These are phyloP conservation scores for Trachelus troglodyta DNA, from an alignment of 2,888 invertebrate species.

Conservation along the genomic window DNA sequence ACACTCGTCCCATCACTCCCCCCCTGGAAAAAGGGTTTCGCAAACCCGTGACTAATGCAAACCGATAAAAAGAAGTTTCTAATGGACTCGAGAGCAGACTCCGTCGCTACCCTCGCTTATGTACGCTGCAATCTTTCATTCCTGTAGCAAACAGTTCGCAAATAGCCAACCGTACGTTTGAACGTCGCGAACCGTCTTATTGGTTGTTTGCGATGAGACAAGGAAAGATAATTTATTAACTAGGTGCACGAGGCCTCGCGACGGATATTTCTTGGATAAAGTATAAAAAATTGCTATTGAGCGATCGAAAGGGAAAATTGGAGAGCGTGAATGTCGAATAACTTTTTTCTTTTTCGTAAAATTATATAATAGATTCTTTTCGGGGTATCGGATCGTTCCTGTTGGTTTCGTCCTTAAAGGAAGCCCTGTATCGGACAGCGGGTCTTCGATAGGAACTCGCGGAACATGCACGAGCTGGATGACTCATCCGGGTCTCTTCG, in stretches of 20 bases:
- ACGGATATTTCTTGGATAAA: neutral
- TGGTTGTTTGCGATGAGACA: neutral
- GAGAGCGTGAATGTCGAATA: neutral
- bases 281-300: neutral
- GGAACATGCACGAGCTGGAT: neutral
- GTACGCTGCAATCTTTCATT: neutral
- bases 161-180: neutral
- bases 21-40: neutral
- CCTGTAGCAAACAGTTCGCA: neutral
- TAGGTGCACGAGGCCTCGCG: neutral
- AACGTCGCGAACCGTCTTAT: neutral
- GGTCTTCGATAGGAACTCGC: neutral
- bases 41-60: neutral
- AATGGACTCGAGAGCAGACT: neutral
- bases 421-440: neutral
- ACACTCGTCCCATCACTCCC: too few relatives aligned
- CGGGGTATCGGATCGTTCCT: neutral
- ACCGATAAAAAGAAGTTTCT: neutral
- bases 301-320: neutral
- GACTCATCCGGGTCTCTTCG: neutral
- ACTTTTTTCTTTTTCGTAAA: neutral
- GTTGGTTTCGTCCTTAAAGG: neutral
- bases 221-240: neutral
- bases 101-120: neutral
- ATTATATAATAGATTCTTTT: neutral